Conservation (phyloP, 2,797 vertebrate species). For the Masticophis lateralis region DNA sequence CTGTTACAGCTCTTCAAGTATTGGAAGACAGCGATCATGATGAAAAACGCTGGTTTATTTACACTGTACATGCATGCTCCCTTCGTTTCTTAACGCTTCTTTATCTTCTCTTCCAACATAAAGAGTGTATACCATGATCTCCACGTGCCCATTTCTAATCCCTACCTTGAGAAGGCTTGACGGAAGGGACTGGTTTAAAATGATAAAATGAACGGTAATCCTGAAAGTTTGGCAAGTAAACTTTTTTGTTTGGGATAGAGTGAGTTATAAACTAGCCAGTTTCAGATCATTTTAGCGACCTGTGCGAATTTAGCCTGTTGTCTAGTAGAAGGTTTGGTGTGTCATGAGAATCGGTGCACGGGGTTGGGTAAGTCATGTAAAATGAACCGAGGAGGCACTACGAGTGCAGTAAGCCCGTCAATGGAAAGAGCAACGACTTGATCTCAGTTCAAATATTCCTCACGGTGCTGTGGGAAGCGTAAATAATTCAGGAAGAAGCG, state of each 20-base stretch:
- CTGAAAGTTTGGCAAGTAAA: neutral
- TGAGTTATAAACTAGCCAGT: neutral
- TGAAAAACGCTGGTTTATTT: neutral
- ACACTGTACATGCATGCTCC: neutral
- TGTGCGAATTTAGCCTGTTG: neutral
- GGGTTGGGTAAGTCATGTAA: neutral
- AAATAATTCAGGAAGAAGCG: neutral
- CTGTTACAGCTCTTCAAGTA: neutral
- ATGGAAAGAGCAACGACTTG: neutral
- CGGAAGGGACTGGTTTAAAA: neutral
- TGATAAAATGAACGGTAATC: neutral
- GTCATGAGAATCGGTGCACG: neutral
- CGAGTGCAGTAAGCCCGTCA: neutral
- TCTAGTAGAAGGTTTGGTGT: neutral
- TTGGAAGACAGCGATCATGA: neutral
- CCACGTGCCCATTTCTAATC: neutral
- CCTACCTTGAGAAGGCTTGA: neutral
- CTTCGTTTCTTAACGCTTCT: neutral
- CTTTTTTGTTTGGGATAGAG: neutral
- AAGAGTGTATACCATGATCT: neutral
- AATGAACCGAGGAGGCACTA: neutral
- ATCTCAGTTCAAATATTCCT: neutral
- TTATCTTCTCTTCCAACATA: neutral
- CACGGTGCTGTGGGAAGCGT: neutral
- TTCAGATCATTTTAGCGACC: neutral